Evolutionary conservation across 2,888 invertebrate species (phyloP).

Genomic region (Lochmaea crataegi): DNA sequence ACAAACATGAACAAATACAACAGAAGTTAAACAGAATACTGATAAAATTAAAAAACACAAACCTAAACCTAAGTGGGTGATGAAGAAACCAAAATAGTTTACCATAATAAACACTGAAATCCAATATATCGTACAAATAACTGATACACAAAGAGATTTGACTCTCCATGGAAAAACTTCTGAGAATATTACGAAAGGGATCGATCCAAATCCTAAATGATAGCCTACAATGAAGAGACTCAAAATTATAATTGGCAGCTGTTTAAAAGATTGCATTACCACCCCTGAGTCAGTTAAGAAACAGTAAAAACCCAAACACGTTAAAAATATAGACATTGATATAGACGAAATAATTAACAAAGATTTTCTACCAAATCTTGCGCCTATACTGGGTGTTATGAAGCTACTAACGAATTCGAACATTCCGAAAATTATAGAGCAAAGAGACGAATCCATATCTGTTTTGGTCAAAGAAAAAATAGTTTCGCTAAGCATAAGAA

Average conservation of each 20-base stretch:
- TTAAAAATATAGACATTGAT: conserved; percentile 68
- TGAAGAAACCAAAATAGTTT: conserved; percentile 47
- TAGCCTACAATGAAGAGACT: conserved; percentile 79
- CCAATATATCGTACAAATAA: conserved; percentile 29
- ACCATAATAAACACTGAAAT: conserved; percentile 48
- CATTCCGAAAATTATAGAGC: conserved; percentile 80
- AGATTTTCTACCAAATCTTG: conserved; percentile 78
- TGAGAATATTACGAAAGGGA: conserved; percentile 85
- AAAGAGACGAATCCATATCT: conserved; percentile 68
- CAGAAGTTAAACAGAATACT: conserved; percentile 41
- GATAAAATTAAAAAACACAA: conserved; percentile 51
- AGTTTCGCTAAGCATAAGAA: conserved; percentile 80
- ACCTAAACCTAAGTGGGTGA: conserved; percentile 46
- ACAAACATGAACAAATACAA: conserved; percentile 45
- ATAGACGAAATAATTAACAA: conserved; percentile 78
- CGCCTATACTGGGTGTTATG: conserved; percentile 81
- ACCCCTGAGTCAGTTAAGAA: conserved; percentile 19
- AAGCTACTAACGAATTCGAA: conserved; percentile 82
- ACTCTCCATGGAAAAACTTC: conserved; percentile 81
- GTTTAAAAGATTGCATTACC: conserved; percentile 65
- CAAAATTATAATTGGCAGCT: conserved; percentile 77
- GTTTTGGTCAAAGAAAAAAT: conserved; percentile 78
- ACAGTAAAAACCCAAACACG: conserved; percentile 67
- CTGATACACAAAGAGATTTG: conserved; percentile 70
- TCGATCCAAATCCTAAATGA: conserved; percentile 76